Percentiles rank a stretch among this genome's conserved stretches.
These are phyloP conservation scores for Anoplius nigerrimus DNA, from an alignment of 2,888 invertebrate genomes.

Conservation along the genomic window DNA sequence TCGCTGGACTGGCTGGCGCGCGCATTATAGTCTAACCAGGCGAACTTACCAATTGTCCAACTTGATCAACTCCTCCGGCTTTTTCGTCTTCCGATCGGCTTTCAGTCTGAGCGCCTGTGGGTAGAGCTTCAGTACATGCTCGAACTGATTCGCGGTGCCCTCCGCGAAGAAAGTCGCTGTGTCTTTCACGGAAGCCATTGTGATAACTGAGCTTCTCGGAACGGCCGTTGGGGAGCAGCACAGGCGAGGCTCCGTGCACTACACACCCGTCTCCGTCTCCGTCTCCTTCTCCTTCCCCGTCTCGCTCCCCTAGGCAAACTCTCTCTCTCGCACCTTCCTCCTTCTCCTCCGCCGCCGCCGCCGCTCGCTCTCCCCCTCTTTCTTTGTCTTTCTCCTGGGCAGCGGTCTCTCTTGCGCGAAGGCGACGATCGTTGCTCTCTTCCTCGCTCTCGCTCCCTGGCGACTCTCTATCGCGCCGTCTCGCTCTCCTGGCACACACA, in stretches of 20 bases:
- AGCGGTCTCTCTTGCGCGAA: neutral
- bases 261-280: slow-evolving; percentile 37
- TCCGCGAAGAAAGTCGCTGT: slow-evolving; percentile 95
- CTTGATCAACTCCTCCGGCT: slow-evolving; percentile 95
- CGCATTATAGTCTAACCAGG: slow-evolving; percentile 6
- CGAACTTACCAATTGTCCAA: slow-evolving; percentile 94
- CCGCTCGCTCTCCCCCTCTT: slow-evolving; percentile 7
- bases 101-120: slow-evolving; percentile 93
- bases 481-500: neutral
- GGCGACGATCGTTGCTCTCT: neutral
- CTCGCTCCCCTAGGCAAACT: neutral
- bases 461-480: neutral
- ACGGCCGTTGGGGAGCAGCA: slow-evolving; percentile 63
- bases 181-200: slow-evolving; percentile 91
- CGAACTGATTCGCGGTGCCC: slow-evolving; percentile 91
- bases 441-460: neutral
- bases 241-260: slow-evolving; percentile 40
- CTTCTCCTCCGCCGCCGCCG: neutral
- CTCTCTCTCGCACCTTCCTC: slow-evolving; percentile 2
- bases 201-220: slow-evolving; percentile 73
- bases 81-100: slow-evolving; percentile 93
- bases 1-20: slow-evolving; percentile 10
- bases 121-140: slow-evolving; percentile 92
- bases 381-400: too few species aligned
- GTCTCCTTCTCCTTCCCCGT: neutral